Percentiles rank a stretch among this genome's conserved stretches.
phyloP scores from a whole-genome alignment of 2,888 invertebrate genomes.

The Noctua fimbriata region DNA sequence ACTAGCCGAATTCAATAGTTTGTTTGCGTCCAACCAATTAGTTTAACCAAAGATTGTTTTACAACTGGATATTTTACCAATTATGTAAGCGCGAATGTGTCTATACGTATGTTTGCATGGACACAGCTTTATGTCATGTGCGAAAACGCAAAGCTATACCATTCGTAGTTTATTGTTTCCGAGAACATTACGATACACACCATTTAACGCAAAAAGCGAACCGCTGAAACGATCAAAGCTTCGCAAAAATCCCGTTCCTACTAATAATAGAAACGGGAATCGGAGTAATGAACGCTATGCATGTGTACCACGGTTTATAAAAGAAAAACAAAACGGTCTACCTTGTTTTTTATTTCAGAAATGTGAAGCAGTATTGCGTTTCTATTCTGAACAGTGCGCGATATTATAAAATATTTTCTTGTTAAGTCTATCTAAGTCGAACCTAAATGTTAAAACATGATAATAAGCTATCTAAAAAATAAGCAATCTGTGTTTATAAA shows the following conservation, averaged over 20 bases:
- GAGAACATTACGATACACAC: constrained; percentile 81
- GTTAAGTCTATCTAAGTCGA: neutral
- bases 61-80: constrained; percentile 22
- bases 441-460: neutral
- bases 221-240: constrained; percentile 74
- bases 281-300: constrained; percentile 71
- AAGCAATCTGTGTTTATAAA: constrained; percentile 8
- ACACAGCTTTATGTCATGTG: constrained; percentile 59
- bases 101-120: constrained; percentile 47
- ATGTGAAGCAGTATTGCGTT: constrained; percentile 22
- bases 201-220: constrained; percentile 81
- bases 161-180: constrained; percentile 80
- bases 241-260: constrained; percentile 71
- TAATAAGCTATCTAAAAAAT: neutral
- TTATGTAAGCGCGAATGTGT: constrained; percentile 33
- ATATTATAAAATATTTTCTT: constrained; percentile 5
- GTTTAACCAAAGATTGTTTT: constrained; percentile 28
- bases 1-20: constrained; percentile 17
- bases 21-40: constrained; percentile 26
- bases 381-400: constrained; percentile 9
- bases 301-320: constrained; percentile 58
- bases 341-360: constrained; percentile 39
- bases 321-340: constrained; percentile 44
- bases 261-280: constrained; percentile 77
- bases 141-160: constrained; percentile 73